Percentiles rank a stretch among this genome's conserved stretches.
These are phyloP conservation scores for Anniella stebbinsi DNA, from an alignment of 2,797 vertebrate species.

Conservation along the genomic window DNA sequence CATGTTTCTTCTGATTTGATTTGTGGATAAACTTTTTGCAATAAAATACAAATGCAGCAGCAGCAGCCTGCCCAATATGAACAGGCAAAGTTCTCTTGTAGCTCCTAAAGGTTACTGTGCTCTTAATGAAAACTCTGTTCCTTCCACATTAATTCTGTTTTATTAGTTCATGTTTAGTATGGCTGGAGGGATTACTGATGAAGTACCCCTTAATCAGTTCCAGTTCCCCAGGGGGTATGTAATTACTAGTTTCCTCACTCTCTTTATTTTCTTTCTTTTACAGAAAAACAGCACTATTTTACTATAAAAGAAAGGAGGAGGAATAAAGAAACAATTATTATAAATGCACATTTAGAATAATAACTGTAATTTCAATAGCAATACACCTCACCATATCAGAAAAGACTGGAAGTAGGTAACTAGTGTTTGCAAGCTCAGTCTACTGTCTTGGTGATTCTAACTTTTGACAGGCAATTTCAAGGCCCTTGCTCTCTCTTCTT, in stretches of 20 bases:
- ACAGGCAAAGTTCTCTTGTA: not conserved
- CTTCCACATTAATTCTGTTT: not conserved
- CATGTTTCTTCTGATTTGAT: too few relatives aligned
- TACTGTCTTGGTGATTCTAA: too few relatives aligned
- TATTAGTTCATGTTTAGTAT: not conserved
- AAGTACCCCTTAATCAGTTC: not conserved
- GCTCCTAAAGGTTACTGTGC: not conserved
- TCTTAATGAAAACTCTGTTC: not conserved
- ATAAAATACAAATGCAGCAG: not conserved
- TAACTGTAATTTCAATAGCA: too few relatives aligned
- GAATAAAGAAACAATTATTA: not conserved
- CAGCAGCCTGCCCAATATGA: not conserved
- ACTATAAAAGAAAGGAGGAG: not conserved
- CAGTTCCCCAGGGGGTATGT: not conserved
- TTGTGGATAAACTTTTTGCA: too few relatives aligned
- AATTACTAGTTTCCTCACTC: too few relatives aligned
- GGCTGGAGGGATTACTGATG: not conserved
- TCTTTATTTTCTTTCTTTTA: not conserved
- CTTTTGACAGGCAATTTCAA: too few relatives aligned
- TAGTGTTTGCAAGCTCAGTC: too few relatives aligned
- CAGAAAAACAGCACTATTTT: not conserved
- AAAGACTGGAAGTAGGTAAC: too few relatives aligned
- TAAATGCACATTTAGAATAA: too few relatives aligned
- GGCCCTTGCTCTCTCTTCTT: too few relatives aligned
- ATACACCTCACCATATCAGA: too few relatives aligned